Percentiles rank a stretch among this genome's conserved stretches.
Evolutionary conservation across 2,113 vertebrate genomes (phyloP).

Genomic region (Albula glossodonta): DNA sequence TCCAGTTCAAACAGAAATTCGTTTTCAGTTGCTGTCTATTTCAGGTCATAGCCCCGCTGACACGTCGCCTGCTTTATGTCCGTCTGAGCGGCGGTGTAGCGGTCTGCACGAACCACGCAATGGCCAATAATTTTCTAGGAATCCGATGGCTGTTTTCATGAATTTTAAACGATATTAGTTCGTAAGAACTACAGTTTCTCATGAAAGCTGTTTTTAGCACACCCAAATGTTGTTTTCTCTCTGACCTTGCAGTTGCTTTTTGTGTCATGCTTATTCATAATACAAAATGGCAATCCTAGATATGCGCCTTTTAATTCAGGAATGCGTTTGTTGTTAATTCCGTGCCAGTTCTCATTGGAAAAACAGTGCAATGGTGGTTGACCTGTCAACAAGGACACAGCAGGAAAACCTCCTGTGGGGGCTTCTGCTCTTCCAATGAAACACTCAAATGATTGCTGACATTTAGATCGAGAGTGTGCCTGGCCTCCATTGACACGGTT

Average conservation of each 20-base stretch:
- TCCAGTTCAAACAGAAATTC: not conserved
- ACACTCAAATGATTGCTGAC: constrained; percentile 37
- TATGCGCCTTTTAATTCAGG: not conserved
- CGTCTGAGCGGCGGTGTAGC: not conserved
- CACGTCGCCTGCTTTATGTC: not conserved
- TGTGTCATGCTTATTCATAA: not conserved
- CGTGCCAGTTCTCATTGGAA: not conserved
- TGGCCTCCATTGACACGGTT: constrained; percentile 19
- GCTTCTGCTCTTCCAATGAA: constrained; percentile 29
- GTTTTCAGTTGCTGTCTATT: constrained; percentile 2
- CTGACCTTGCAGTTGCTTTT: not conserved
- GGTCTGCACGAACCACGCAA: not conserved
- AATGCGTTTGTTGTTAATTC: not conserved
- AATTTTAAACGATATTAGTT: not conserved
- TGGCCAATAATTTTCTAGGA: not conserved
- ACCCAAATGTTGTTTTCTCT: not conserved
- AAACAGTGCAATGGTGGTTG: constrained; percentile 22
- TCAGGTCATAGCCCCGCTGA: not conserved
- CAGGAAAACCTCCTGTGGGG: constrained; percentile 8
- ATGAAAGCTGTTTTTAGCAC: not conserved
- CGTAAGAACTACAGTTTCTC: not conserved
- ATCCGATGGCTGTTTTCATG: not conserved
- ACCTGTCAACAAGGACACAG: constrained; percentile 20
- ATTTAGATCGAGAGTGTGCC: constrained; percentile 34
- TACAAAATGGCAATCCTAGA: not conserved